Percentiles rank a stretch among this genome's conserved stretches.
phyloP scores from a whole-genome alignment of 2,888 invertebrate genomes.

The Sphaeridia pumilis region DNA sequence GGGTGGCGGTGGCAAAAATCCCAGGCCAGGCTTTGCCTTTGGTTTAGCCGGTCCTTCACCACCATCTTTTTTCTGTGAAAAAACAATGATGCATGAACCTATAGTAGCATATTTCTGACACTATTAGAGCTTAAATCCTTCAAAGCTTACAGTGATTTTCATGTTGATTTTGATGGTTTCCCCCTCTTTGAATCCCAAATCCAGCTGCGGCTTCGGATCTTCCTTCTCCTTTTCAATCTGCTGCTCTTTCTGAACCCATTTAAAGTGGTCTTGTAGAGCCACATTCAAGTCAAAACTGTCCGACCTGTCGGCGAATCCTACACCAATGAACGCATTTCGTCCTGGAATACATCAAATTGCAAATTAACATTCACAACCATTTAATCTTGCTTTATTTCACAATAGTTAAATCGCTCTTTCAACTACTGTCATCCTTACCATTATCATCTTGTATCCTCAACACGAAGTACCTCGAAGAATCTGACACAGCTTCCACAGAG shows the following conservation, averaged over 20 bases:
- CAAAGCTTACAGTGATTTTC: constrained; percentile 76
- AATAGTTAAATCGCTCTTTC: background rate
- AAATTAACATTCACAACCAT: background rate
- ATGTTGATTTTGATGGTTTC: constrained; percentile 99
- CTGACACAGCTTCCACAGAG: constrained; percentile 88
- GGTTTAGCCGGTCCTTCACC: constrained; percentile 59
- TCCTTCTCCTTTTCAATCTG: constrained; percentile 56
- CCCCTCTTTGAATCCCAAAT: constrained; percentile 96
- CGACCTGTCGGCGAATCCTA: constrained; percentile 93
- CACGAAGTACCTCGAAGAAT: constrained; percentile 96
- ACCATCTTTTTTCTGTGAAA: constrained; percentile 73
- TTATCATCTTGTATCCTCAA: constrained; percentile 87
- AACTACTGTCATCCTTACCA: constrained; percentile 46
- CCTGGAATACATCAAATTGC: constrained; percentile 40
- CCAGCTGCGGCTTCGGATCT: constrained; percentile 60
- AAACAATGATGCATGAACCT: background rate
- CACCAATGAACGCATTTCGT: constrained; percentile 83
- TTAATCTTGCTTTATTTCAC: background rate
- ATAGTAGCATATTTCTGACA: background rate
- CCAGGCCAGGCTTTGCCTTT: constrained; percentile 43
- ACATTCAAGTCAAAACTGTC: constrained; percentile 99
- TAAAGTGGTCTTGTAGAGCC: constrained; percentile 94
- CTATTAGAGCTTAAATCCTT: constrained; percentile 2
- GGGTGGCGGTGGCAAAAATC: constrained; percentile 63
- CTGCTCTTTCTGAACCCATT: constrained; percentile 74